These are phyloP conservation scores for Lepus europaeus DNA, from an alignment of 2,113 vertebrate genomes.

Conservation along the genomic window DNA sequence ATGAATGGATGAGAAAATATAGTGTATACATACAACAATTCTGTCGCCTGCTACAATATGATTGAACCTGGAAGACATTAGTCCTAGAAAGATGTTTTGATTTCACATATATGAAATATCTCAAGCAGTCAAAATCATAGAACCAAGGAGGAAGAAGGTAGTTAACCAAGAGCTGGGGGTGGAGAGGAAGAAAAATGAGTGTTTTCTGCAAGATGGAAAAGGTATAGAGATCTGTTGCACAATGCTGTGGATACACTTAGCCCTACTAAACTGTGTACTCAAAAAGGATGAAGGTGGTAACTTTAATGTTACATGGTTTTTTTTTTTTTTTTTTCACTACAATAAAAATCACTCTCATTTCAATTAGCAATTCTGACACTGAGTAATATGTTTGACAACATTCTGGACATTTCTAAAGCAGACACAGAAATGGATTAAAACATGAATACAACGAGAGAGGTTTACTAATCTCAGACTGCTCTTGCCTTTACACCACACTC, in stretches of 20 bases:
- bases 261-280: no score
- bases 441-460: background rate
- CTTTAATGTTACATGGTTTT: background rate
- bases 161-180: background rate
- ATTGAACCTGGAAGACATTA: background rate
- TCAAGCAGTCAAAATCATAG: background rate
- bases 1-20: background rate
- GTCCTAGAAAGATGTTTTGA: background rate
- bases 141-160: background rate
- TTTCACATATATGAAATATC: background rate
- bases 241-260: no score
- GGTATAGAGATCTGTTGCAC: no score
- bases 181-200: background rate
- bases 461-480: background rate
- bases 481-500: background rate
- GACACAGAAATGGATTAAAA: background rate
- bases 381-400: background rate
- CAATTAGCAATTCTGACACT: background rate
- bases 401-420: slow-evolving; percentile 10
- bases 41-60: background rate
- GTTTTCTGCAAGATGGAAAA: background rate
- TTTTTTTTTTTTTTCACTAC: background rate
- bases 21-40: background rate
- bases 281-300: slow-evolving; percentile 10
- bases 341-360: background rate